A percentile compares a stretch with the other conserved stretches of the same genome.
phyloP scores from a whole-genome alignment of 2,113 vertebrate species.

The Sinocyclocheilus anophthalmus region DNA sequence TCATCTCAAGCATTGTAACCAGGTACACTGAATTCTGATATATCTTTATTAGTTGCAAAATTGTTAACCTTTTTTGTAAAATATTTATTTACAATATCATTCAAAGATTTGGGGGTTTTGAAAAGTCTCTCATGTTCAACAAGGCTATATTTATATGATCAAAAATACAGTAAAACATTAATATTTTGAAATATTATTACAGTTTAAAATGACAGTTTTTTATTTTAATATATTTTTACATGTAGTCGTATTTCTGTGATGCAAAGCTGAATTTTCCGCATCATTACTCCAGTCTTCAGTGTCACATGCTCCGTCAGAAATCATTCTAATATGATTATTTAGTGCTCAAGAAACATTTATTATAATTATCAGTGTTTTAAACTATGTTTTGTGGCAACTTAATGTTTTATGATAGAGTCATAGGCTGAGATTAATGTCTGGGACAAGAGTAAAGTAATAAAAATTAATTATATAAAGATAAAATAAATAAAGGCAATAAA shows the following conservation, averaged over 20 bases:
- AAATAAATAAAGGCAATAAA: background rate
- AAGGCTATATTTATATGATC: background rate
- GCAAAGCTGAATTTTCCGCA: background rate
- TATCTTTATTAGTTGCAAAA: background rate
- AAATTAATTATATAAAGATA: background rate
- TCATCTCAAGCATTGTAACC: background rate
- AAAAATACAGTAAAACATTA: background rate
- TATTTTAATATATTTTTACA: background rate
- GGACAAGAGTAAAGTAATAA: background rate
- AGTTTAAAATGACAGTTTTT: background rate
- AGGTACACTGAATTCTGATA: background rate
- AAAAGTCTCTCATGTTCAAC: background rate
- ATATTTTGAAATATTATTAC: background rate
- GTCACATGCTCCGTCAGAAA: background rate
- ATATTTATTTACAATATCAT: background rate
- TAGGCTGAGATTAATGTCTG: background rate
- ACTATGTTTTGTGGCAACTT: background rate
- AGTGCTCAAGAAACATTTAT: background rate
- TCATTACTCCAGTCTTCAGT: background rate
- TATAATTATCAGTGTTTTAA: background rate
- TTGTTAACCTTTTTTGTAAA: background rate
- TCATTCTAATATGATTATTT: background rate
- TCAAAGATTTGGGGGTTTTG: background rate
- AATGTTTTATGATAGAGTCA: background rate
- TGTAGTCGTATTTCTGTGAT: background rate